Base-by-base conservation (phyloP, 30 jellyfish, hydroid and myxozoan species). In the Chrysaora quinquecirrha region DNA sequence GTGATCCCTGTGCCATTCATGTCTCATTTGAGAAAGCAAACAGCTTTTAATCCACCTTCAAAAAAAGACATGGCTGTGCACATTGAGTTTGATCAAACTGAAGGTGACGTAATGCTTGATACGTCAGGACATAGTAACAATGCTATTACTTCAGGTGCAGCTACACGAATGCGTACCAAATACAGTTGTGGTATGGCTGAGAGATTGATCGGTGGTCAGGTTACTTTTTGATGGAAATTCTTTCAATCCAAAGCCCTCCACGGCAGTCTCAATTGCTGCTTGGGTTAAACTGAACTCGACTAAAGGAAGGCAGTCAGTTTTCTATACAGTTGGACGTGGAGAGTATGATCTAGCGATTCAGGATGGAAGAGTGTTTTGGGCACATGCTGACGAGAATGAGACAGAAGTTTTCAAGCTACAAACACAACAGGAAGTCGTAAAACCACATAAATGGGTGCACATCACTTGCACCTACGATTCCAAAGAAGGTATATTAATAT, bases 141-240 rank as follows among this genome's bases (percentile, higher is more conserved):
- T 69, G 99, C 90, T 38, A 9, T 77, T n/a, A 71, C 86, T 50
- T 75, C 90, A 38, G 97, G 97, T 16, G 95, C 97, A 35, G 99
- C 99, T 2, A 87, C 96, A 1, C 32, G 95, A 58, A 87, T 94
- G 96, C 86, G 30, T 11, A 80, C 95, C 0, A 94, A 94, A 78
- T 83, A 65, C 88, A 88, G 97, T 64, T 94, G 99, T 83, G 99
- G 99, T 30, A 28, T 94, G 75, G 99, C 99, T 60, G 80, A 86
- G 48, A 74, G 96, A 65, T 68, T 94, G 20, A 71, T 73, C 18
- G 97, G 96, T 34, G 99, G 99, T 25, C 97, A 82, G 38, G 79
- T 94, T 7, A 24, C 77, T 33, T n/a, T 94, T 94, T 62, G 96
- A 94, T 60, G 97, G 97, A 11, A 83, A 64, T 20, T 30, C 62